Evolutionary conservation across 2,888 invertebrate species (phyloP).

Genomic region (Hesperia comma): DNA sequence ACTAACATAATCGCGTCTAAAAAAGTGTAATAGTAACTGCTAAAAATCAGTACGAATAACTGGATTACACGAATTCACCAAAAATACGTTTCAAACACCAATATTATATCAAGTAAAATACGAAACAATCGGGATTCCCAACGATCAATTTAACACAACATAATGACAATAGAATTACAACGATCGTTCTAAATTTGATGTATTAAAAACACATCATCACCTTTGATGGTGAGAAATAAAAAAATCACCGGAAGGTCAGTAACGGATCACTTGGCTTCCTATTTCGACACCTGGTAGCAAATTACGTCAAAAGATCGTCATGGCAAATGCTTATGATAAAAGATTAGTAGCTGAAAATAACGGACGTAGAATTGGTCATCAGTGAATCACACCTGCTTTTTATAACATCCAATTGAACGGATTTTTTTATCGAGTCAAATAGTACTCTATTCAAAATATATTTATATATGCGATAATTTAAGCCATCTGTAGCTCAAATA

Average conservation of each 20-base stretch:
- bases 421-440: too few species aligned
- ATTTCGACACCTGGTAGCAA: slow-evolving; percentile 47
- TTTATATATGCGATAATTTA: too few species aligned
- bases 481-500: too few species aligned
- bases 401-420: too few species aligned
- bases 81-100: neutral
- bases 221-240: slow-evolving; percentile 48
- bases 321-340: slow-evolving; percentile 20
- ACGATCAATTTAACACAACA: slow-evolving; percentile 47
- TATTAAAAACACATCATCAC: slow-evolving; percentile 57
- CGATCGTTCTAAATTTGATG: slow-evolving; percentile 36
- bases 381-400: neutral
- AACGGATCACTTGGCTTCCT: slow-evolving; percentile 53
- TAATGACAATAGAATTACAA: slow-evolving; percentile 43
- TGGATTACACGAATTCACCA: neutral
- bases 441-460: too few species aligned
- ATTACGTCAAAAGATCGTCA: slow-evolving; percentile 33
- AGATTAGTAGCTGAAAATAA: slow-evolving; percentile 2
- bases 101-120: slow-evolving; percentile 21
- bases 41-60: too few species aligned
- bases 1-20: too few species aligned
- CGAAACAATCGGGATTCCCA: slow-evolving; percentile 41
- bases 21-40: too few species aligned
- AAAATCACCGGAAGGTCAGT: slow-evolving; percentile 50
- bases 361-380: neutral